phyloP scores from a whole-genome alignment of 2,888 invertebrate genomes.

The Hydrotaea cyrtoneurina region DNA sequence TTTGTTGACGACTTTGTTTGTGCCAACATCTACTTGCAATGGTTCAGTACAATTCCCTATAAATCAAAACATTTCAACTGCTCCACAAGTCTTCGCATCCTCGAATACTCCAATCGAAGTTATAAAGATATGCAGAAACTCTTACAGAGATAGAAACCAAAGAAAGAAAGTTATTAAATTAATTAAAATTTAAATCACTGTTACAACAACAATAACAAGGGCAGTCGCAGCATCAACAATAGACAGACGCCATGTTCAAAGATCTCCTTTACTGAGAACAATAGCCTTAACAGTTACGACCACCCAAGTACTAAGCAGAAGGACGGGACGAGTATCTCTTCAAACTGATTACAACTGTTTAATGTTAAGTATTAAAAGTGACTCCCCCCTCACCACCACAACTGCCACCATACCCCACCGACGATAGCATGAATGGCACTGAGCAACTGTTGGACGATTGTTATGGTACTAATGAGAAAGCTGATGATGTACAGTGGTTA shows the following conservation, averaged over 20 bases:
- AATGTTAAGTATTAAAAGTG: constrained; percentile 36
- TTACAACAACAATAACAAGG: constrained; percentile 33
- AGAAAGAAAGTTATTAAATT: constrained; percentile 54
- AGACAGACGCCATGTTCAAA: not conserved
- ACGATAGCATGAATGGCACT: not conserved
- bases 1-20: not conserved
- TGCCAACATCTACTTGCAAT: not conserved
- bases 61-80: not conserved
- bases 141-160: constrained; percentile 1
- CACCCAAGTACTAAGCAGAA: not conserved
- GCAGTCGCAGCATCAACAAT: not conserved
- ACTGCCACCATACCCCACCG: no score
- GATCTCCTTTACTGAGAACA: not conserved
- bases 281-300: not conserved
- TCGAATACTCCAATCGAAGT: not conserved
- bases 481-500: not conserved
- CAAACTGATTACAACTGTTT: constrained; percentile 56
- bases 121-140: not conserved
- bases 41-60: not conserved
- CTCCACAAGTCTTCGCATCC: no score
- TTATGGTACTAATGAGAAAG: not conserved
- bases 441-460: constrained; percentile 15
- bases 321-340: constrained; percentile 13
- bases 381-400: not conserved
- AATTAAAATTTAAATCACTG: constrained; percentile 62